Base-by-base conservation (phyloP, 2,113 vertebrate species). In the Casuarius casuarius region DNA sequence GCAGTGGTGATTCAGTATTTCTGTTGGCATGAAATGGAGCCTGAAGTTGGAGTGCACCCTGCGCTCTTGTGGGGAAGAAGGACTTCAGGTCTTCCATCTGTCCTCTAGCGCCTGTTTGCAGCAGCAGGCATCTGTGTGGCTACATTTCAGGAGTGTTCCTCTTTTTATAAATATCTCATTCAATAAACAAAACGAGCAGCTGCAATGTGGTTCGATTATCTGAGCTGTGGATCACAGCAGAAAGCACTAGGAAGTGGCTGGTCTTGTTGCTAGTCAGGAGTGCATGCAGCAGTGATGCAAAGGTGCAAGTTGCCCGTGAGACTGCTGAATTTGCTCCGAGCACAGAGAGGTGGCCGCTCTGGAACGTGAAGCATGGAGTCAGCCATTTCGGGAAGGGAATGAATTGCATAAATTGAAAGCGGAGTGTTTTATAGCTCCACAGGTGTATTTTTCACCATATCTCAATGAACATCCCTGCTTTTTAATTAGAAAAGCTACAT, bases 381-480 rank as follows among this genome's bases (percentile, higher is more conserved):
- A 66, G 68, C 62, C 0, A 0, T 17, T 84, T 72, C 2, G 4
- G 48, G 21, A 9, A 6, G n/a, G 38, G 58, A 42, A 23, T 61
- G 35, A 88, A 42, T 3, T 87, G 83, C 29, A 0, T 7, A 38
- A 77, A 51, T 3, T 46, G 49, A 74, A 80, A 76, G 62, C 20
- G 7, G 4, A 68, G 5, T 44, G 33, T 62, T 78, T 90, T 49
- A 59, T 77, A 54, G 75, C 54, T 92, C 78, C 15, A 5, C 22
- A 73, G 35, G 35, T 70, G 49, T 0, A 0, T 86, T 68, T 83
- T 85, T 70, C 31, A 4, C 22, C 23, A 10, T 0, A 0, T 77
- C 71, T 42, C 33, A 33, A 0, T 70, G 71, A 83, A 46, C 16
- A 9, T 59, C 31, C 23, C 26, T 9, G 2, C 67, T 77, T 29